Base-by-base conservation (phyloP, 64 coral and sea anemone genomes). In the Porites australiensis region DNA sequence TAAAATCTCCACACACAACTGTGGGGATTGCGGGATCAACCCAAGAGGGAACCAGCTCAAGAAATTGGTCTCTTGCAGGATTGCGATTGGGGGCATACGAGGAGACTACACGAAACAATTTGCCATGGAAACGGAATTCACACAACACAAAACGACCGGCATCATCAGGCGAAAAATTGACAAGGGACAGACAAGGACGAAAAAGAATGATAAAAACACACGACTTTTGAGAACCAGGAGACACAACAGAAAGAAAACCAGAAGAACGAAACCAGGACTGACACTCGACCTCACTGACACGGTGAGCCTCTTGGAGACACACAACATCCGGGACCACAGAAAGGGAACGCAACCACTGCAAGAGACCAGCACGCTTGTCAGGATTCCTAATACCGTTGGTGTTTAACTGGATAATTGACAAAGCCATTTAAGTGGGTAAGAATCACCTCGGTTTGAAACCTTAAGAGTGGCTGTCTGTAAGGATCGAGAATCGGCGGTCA, bases 231-330 rank as follows among this genome's bases (percentile, higher is more conserved):
- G 83, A 8, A 16, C 91, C 82, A 5, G n/a, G 82, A 8, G 93
- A 91, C 4, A 71, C 50, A 18, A 21, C 64, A 73, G 4, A 90
- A 3, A 18, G 14, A 8, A 76, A 84, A 12, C 44, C 13, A 6
- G 67, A 54, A 2, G 75, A 82, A 50, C 77, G 72, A 15, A 94
- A 89, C 86, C 86, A 88, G 15, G 44, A 49, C 0, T 12, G 11
- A 2, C 88, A 74, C 1, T 75, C 92, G 77, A 6, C 5, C 8
- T 44, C 18, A 0, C 66, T 53, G 0, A 19, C 45, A 77, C 66
- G n/a, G 6, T 91, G 94, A 2, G 82, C 70, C 37, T 95, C 88
- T n/a, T 91, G 83, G 4, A 91, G 62, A 44, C 94, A 91, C n/a
- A 91, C 21, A 15, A 89, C 3, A 44, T 89, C n/a, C n/a, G n/a